These are phyloP conservation scores for Talpa occidentalis DNA, from an alignment of 2,113 vertebrate genomes.

Conservation along the genomic window DNA sequence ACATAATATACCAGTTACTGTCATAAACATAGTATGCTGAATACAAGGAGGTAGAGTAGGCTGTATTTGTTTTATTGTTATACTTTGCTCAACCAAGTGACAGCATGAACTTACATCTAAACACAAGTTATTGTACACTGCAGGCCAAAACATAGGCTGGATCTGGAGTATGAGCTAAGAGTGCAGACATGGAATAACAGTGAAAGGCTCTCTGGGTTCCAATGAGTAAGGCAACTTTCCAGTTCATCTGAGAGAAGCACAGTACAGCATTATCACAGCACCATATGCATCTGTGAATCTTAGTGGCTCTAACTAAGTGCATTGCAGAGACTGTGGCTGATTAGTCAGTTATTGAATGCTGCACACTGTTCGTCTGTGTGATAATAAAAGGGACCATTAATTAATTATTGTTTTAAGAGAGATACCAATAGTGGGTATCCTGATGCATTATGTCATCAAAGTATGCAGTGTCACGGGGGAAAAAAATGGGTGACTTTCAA, in stretches of 20 bases:
- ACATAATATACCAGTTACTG: background rate
- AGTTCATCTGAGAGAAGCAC: slow-evolving; percentile 32
- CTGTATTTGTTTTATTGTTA: slow-evolving; percentile 60
- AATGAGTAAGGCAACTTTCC: slow-evolving; percentile 33
- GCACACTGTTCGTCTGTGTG: background rate
- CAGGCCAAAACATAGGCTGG: slow-evolving; percentile 26
- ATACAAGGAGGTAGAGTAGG: slow-evolving; percentile 1
- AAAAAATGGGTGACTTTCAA: slow-evolving; percentile 17
- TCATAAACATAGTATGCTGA: slow-evolving; percentile 26
- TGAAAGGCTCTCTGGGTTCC: slow-evolving; percentile 25
- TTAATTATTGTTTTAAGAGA: slow-evolving; percentile 38
- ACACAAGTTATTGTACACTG: slow-evolving; percentile 55
- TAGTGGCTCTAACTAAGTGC: slow-evolving; percentile 12
- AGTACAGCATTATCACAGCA: slow-evolving; percentile 16
- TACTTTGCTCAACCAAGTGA: slow-evolving; percentile 41
- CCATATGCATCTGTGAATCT: slow-evolving; percentile 20
- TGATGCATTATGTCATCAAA: slow-evolving; percentile 37
- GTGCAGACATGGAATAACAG: background rate
- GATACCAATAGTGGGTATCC: background rate
- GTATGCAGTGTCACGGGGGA: background rate
- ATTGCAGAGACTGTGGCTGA: background rate
- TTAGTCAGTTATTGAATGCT: background rate
- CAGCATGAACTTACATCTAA: slow-evolving; percentile 46
- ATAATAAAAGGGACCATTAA: slow-evolving; percentile 31
- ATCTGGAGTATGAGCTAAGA: slow-evolving; percentile 34